Conservation (phyloP, 1,140 invertebrate genomes). For the Brachionus koreanus region DNA sequence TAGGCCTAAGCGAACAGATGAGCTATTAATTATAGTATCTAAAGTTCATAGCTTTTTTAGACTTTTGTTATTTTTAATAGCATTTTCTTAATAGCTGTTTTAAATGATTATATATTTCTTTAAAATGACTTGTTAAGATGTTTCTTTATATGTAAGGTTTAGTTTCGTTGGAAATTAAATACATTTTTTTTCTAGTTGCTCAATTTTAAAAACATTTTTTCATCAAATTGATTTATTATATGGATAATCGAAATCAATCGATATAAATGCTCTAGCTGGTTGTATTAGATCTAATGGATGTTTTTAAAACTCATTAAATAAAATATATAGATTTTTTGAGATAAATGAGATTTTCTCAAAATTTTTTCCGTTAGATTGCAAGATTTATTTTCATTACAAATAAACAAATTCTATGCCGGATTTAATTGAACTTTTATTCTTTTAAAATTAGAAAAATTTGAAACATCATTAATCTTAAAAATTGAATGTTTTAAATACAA, state of each 20-base stretch:
- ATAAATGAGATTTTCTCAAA: too few species aligned
- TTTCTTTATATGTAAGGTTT: background rate
- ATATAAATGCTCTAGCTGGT: background rate
- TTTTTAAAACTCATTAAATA: too few species aligned
- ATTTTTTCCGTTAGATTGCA: too few species aligned
- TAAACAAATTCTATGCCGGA: too few species aligned
- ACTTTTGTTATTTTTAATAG: background rate
- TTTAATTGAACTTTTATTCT: too few species aligned
- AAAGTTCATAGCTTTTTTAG: slow-evolving; percentile 3
- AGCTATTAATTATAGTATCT: background rate
- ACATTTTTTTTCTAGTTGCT: background rate
- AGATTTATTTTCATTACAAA: too few species aligned
- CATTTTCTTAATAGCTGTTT: background rate
- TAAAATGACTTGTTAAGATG: background rate
- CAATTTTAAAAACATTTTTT: background rate
- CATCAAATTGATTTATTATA: background rate
- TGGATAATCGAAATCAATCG: background rate
- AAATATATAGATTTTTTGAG: too few species aligned
- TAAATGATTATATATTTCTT: background rate
- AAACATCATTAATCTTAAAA: too few species aligned
- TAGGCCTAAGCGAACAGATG: background rate
- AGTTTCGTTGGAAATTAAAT: background rate
- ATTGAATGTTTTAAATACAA: too few species aligned
- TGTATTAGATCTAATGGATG: background rate
- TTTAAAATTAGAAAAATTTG: too few species aligned